Base-by-base conservation (phyloP, 2,797 vertebrate genomes). In the Myotis pilosus region DNA sequence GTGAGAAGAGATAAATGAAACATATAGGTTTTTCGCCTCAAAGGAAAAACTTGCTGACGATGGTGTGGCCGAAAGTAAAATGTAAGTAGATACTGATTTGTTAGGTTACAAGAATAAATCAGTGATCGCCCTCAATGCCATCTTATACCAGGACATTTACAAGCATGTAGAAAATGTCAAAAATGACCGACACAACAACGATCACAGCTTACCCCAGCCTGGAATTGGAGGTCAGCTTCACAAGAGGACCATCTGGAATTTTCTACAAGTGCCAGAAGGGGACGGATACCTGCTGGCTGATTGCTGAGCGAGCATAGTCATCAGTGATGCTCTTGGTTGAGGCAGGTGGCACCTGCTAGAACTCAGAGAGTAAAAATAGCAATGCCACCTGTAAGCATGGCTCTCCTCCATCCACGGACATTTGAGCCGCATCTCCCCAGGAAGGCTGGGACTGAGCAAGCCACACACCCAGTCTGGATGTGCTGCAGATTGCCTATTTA, bases 341-440 rank as follows among this genome's bases (percentile, higher is more conserved):
- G 69, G 71, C 96, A 96, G 90, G 86, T 84, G 74, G 90, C 66
- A 44, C n/a, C 47, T 93, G 76, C 51, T 75, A 28, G 72, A 76
- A 79, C 62, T 75, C 71, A 2, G 9, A 5, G 12, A 47, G 60
- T 81, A 83, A 96, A 96, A 96, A 78, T 84, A 97, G 88, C 82
- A 87, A 20, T 55, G 38, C 78, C 30, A 47, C 69, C 23, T 87
- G 60, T 74, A 41, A 5, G 8, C 22, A 15, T 51, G 86, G 76
- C 44, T 75, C 62, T 90, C 78, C 62, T 90, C 92, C 80, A 88
- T 64, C 78, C 62, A 74, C 53, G 23, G 0, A 30, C 23, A 72
- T 72, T 28, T 84, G 64, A 74, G 47, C 78, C 30, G 28, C 33
- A 44, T 57, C 38, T 47, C 71, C 28, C 72, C 12, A 41, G 78